Percentiles rank a stretch among this genome's conserved stretches.
phyloP scores from a whole-genome alignment of 2,797 vertebrate species.

The Lepus townsendii region DNA sequence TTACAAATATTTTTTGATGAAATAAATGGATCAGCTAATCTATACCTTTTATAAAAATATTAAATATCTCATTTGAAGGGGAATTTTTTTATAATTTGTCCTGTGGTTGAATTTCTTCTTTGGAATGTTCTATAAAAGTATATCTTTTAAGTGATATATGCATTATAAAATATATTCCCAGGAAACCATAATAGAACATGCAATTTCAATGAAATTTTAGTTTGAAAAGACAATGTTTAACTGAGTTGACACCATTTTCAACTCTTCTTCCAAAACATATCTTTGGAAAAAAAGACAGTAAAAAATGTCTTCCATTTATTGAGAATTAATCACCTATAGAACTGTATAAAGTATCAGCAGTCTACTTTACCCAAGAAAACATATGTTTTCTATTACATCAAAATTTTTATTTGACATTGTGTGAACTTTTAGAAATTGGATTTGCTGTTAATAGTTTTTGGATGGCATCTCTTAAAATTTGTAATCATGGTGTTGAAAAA shows the following conservation, averaged over 20 bases:
- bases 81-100: not conserved
- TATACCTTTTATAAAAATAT: constrained; percentile 4
- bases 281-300: constrained; percentile 13
- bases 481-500: constrained; percentile 85
- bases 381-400: constrained; percentile 86
- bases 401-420: constrained; percentile 85
- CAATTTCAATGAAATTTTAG: constrained; percentile 62
- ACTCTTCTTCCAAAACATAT: constrained; percentile 47
- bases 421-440: constrained; percentile 85
- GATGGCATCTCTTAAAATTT: constrained; percentile 87
- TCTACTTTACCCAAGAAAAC: constrained; percentile 84
- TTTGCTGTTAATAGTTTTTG: constrained; percentile 86
- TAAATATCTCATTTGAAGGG: constrained; percentile 21
- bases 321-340: not conserved
- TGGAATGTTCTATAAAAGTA: constrained; percentile 44
- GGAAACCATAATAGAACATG: constrained; percentile 29
- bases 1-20: constrained; percentile 19
- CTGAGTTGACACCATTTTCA: constrained; percentile 42
- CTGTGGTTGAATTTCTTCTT: constrained; percentile 46
- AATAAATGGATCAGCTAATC: constrained; percentile 37
- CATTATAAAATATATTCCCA: constrained; percentile 50
- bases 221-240: constrained; percentile 47
- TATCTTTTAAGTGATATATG: not conserved
- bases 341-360: constrained; percentile 76
- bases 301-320: not conserved